A percentile compares a stretch with the other conserved stretches of the same genome.
These are phyloP conservation scores for Rhinopomastus cyanomelas DNA, from an alignment of 2,113 vertebrate species.

Conservation along the genomic window DNA sequence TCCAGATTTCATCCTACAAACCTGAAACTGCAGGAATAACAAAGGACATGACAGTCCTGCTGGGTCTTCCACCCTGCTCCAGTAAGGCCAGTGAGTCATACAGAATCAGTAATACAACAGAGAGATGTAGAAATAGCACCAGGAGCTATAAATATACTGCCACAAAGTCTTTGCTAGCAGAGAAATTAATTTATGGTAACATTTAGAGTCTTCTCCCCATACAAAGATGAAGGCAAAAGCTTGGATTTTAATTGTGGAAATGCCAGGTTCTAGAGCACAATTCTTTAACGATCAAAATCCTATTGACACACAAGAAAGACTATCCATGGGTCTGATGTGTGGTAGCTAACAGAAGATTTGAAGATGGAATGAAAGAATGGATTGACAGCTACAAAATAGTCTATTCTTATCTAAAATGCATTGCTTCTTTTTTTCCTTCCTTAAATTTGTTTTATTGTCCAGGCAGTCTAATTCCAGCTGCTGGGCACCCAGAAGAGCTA, in stretches of 20 bases:
- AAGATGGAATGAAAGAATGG: neutral
- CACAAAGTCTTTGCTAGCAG: neutral
- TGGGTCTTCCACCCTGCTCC: neutral
- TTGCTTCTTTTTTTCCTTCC: neutral
- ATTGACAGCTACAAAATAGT: accelerated
- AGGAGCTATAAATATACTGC: neutral
- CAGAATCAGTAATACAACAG: neutral
- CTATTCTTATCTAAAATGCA: neutral
- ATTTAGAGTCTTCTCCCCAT: neutral
- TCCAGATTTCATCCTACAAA: neutral
- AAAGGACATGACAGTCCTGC: neutral
- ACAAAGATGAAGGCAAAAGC: neutral
- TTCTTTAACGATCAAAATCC: neutral
- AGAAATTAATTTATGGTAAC: neutral
- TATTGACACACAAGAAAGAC: neutral
- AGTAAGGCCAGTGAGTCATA: neutral
- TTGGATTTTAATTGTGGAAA: neutral
- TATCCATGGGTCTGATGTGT: neutral
- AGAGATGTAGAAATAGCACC: neutral
- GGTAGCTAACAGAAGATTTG: neutral
- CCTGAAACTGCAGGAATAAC: neutral
- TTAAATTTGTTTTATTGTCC: neutral
- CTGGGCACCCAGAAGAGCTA: neutral
- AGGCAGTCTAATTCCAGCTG: neutral
- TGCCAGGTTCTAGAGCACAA: neutral